phyloP scores from a whole-genome alignment of 2,888 invertebrate species.

The Drosophila percnosoma region DNA sequence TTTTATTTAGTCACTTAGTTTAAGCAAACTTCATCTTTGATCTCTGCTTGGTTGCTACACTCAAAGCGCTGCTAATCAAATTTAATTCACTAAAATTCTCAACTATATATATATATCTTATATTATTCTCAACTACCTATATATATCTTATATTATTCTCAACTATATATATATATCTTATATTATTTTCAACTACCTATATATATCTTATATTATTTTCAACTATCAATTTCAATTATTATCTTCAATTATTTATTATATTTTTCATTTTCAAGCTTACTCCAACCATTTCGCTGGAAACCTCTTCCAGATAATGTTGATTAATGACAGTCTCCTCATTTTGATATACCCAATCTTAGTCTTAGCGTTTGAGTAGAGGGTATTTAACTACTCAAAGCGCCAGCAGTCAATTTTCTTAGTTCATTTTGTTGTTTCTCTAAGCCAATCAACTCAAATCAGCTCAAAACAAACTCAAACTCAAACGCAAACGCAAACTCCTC shows the following conservation, averaged over 20 bases:
- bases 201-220: neutral
- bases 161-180: neutral
- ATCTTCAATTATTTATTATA: neutral
- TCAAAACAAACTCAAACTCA: slow-evolving; percentile 43
- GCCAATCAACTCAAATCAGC: slow-evolving; percentile 26
- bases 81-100: neutral
- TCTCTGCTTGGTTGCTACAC: neutral
- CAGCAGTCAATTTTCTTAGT: slow-evolving; percentile 34
- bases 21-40: neutral
- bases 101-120: neutral
- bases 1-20: neutral
- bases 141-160: too few species aligned
- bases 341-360: neutral
- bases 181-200: neutral
- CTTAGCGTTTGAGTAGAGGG: slow-evolving; percentile 11
- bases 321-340: too few species aligned
- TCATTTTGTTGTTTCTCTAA: slow-evolving; percentile 23
- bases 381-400: slow-evolving; percentile 16
- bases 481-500: slow-evolving; percentile 41
- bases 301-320: too few species aligned
- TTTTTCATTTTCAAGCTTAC: neutral
- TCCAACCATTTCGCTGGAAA: too few species aligned
- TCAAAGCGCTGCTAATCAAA: neutral
- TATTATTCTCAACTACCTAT: too few species aligned
- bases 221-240: too few species aligned